Evolutionary conservation across 1,140 invertebrate species (phyloP).

Genomic region (Caenorhabditis briggsae): DNA sequence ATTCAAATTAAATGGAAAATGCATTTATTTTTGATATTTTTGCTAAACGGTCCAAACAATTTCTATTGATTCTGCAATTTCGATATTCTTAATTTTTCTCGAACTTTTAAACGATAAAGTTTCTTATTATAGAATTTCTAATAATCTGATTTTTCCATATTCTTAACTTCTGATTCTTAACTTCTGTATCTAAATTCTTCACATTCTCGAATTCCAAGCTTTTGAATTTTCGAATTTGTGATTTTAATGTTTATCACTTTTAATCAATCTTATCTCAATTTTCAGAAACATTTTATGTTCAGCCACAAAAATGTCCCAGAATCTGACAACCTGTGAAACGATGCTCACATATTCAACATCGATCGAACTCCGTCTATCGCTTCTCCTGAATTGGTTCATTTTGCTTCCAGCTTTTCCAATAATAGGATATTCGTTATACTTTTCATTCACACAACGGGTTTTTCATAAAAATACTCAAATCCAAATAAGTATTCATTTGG

Average conservation of each 20-base stretch:
- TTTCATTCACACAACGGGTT: neutral
- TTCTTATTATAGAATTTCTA: too few relatives aligned
- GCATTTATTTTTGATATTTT: too few relatives aligned
- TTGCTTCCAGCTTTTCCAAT: constrained; percentile 9
- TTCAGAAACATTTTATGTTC: neutral
- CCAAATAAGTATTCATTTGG: neutral
- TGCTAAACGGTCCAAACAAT: too few relatives aligned
- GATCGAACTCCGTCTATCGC: neutral
- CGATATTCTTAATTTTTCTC: too few relatives aligned
- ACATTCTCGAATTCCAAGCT: neutral
- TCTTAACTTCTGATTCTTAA: too few relatives aligned
- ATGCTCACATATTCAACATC: constrained; percentile 20
- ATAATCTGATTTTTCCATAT: too few relatives aligned
- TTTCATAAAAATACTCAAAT: constrained; percentile 29
- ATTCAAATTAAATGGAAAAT: too few relatives aligned
- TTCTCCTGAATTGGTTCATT: constrained; percentile 8
- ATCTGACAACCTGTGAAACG: neutral
- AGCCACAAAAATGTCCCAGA: neutral
- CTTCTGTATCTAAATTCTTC: too few relatives aligned
- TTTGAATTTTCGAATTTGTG: neutral
- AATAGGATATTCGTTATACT: constrained; percentile 23
- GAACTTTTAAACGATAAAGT: too few relatives aligned
- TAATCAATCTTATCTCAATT: neutral
- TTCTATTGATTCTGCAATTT: too few relatives aligned
- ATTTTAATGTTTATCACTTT: too few relatives aligned